Base-by-base conservation (phyloP, 37 sponge, comb jelly and placozoan species). In the Spongilla lacustris region DNA sequence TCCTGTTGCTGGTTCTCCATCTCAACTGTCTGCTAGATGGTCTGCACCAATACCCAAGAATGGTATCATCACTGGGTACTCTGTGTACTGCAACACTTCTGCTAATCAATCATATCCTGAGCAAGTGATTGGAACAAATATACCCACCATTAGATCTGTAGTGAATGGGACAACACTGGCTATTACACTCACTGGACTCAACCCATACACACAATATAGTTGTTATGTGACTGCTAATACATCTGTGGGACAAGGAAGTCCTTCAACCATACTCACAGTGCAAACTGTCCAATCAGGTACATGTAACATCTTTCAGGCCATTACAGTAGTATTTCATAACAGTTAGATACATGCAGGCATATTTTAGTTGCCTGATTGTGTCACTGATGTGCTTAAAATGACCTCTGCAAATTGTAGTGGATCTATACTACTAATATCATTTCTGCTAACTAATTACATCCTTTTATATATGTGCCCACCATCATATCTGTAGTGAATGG, bases 1-100 rank as follows among this genome's bases (percentile, higher is more conserved):
- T 29, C 35, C 36, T 49, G 23, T 26, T 12, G 41, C 41, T 41
- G 41, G 41, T 41, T 36, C 74, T 6, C 12, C 84, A 28, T n/a
- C 31, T 28, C 31, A 32, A 19, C 29, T 83, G 31, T 66, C 49
- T 50, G 80, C 80, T 32, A 73, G 48, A 41, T 83, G 84, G 84
- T n/a, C 33, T 34, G 48, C 2, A 73, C 84, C 84, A 17, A 35
- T 50, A 35, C 22, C 36, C 23, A 37, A 21, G 23, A 83, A 83
- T 83, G 84, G 84, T 73, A 73, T 83, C 28, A 34, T 83, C 28
- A 28, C 29, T 73, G 73, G 38, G 58, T 83, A 83, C 36, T 38
- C 74, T 37, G 74, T 83, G 46, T 73, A 34, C 31, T 48, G 80
- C 66, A 26, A 32, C 66, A 50, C 66, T 27, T 49, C 80, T 33